phyloP scores from a whole-genome alignment of 37 sponge, comb jelly and placozoan species.

The Cladorhizidae sp. region DNA sequence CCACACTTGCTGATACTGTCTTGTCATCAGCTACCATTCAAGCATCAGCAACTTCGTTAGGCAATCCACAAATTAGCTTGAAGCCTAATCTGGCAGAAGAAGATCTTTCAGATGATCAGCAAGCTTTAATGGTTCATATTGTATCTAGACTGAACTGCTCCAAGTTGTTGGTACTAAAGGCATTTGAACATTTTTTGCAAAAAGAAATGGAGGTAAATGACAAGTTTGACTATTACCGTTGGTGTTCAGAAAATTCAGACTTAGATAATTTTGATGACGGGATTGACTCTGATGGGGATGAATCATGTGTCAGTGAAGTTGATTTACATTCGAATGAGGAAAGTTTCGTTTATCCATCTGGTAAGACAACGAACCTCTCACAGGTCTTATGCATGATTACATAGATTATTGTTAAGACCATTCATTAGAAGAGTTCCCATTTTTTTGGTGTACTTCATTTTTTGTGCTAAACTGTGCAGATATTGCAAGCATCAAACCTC shows the following conservation, averaged over 20 bases:
- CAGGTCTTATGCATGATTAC: no score
- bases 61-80: not conserved
- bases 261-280: conserved; percentile 10
- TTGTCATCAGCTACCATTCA: not conserved
- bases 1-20: not conserved
- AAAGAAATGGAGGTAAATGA: conserved; percentile 11
- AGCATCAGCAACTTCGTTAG: not conserved
- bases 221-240: conserved; percentile 24
- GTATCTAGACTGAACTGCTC: not conserved
- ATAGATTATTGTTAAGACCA: no score
- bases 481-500: no score
- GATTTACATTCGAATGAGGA: not conserved
- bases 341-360: not conserved
- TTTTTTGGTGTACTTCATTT: no score
- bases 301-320: not conserved
- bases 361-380: not conserved
- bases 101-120: conserved; percentile 25
- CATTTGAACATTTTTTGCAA: conserved; percentile 20
- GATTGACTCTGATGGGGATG: not conserved
- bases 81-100: conserved; percentile 21
- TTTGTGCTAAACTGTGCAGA: no score
- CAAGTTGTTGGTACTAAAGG: conserved; percentile 10
- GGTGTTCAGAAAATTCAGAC: conserved; percentile 33
- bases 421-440: not conserved
- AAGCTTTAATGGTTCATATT: not conserved